Evolutionary conservation across 2,888 invertebrate species (phyloP).

Genomic region (Chouioia cunea): DNA sequence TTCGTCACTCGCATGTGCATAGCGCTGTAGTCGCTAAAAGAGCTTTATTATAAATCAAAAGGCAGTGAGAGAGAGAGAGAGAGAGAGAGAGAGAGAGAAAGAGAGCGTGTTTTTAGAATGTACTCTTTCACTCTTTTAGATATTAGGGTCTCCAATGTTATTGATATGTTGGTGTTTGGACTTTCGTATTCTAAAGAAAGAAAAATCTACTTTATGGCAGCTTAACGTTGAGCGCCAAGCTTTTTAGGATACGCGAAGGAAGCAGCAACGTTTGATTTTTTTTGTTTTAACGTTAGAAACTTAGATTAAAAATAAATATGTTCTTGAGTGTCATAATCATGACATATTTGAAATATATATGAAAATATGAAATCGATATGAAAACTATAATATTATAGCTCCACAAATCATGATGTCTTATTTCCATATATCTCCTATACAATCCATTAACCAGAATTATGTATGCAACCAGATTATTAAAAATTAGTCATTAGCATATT

Average conservation of each 20-base stretch:
- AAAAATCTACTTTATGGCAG: conserved; percentile 25
- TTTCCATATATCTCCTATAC: conserved; percentile 15
- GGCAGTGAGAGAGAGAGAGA: neutral
- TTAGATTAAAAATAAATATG: no score
- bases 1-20: neutral
- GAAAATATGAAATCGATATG: no score
- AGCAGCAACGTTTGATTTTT: conserved; percentile 13
- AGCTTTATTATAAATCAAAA: conserved; percentile 37
- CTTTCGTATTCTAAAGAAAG: conserved; percentile 26
- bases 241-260: conserved; percentile 6
- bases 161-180: conserved; percentile 30
- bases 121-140: no score
- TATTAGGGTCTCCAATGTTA: no score
- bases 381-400: no score
- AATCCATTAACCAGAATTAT: conserved; percentile 11
- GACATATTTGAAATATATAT: no score
- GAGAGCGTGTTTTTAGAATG: no score
- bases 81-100: no score
- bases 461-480: conserved; percentile 32
- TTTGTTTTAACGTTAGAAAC: neutral
- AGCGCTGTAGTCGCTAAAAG: neutral
- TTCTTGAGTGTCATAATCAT: no score
- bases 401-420: no score
- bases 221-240: neutral
- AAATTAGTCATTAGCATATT: conserved; percentile 43